phyloP scores from a whole-genome alignment of 2,797 vertebrate genomes.

The Chelon labrosus region DNA sequence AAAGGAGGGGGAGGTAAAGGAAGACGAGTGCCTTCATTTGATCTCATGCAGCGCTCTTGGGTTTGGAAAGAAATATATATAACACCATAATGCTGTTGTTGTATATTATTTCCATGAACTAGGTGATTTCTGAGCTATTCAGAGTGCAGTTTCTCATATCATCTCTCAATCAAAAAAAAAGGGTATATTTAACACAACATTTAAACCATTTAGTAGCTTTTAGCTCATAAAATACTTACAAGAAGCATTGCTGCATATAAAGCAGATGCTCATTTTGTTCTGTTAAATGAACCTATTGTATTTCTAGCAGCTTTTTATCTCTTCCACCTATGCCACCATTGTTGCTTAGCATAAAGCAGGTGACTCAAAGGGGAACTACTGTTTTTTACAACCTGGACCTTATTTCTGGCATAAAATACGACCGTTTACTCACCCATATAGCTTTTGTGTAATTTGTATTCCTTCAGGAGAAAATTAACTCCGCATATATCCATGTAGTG shows the following conservation, averaged over 20 bases:
- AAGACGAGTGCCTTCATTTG: conserved; percentile 41
- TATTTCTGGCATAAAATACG: too few relatives aligned
- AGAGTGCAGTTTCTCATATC: neutral
- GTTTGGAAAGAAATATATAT: conserved; percentile 11
- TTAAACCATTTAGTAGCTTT: neutral
- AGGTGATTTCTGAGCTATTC: neutral
- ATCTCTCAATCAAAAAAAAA: neutral
- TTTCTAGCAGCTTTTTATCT: conserved; percentile 21
- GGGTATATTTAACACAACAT: neutral
- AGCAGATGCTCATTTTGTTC: conserved; percentile 2
- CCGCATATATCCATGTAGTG: too few relatives aligned
- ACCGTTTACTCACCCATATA: too few relatives aligned
- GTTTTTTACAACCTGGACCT: too few relatives aligned
- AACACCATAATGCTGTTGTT: conserved; percentile 2
- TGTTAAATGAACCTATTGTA: conserved; percentile 14
- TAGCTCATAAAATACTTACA: conserved; percentile 6
- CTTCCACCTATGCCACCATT: conserved; percentile 8
- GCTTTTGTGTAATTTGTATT: too few relatives aligned
- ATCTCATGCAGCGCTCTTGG: conserved; percentile 18
- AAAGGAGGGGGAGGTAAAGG: conserved; percentile 26
- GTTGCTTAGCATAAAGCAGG: conserved; percentile 26
- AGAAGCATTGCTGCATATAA: neutral
- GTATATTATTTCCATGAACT: conserved; percentile 4
- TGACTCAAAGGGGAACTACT: neutral
- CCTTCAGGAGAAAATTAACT: too few relatives aligned